Percentiles rank a stretch among this genome's conserved stretches.
These are phyloP conservation scores for Aptenodytes patagonicus DNA, from an alignment of 2,113 vertebrate genomes.

Conservation along the genomic window DNA sequence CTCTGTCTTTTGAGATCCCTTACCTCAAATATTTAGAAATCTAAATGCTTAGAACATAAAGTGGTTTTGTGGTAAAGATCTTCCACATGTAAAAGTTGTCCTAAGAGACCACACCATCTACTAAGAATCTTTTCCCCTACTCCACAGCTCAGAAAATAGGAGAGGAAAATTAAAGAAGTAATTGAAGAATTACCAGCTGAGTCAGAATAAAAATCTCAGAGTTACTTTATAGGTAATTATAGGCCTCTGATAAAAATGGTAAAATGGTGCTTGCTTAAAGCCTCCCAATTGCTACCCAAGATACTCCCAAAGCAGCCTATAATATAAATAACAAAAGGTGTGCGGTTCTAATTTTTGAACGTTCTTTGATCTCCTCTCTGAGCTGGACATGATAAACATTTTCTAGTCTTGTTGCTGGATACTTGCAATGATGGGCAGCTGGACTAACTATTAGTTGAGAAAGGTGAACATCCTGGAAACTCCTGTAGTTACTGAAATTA, in stretches of 20 bases:
- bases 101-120: background rate
- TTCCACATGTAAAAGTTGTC: background rate
- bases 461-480: conserved; percentile 23
- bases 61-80: background rate
- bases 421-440: conserved; percentile 23
- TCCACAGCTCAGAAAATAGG: background rate
- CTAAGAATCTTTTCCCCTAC: background rate
- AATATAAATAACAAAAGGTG: background rate
- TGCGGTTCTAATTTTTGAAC: background rate
- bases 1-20: background rate
- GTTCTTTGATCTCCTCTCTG: background rate
- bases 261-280: background rate
- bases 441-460: conserved; percentile 46
- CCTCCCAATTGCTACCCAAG: background rate
- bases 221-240: background rate
- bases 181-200: background rate
- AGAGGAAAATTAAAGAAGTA: background rate
- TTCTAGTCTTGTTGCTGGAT: background rate
- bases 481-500: conserved; percentile 51
- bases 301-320: background rate
- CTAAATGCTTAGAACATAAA: background rate
- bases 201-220: background rate
- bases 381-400: background rate
- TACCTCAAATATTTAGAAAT: background rate
- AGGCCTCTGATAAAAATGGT: background rate